Conservation (phyloP, 2,888 invertebrate species). For the Apamea monoglypha region DNA sequence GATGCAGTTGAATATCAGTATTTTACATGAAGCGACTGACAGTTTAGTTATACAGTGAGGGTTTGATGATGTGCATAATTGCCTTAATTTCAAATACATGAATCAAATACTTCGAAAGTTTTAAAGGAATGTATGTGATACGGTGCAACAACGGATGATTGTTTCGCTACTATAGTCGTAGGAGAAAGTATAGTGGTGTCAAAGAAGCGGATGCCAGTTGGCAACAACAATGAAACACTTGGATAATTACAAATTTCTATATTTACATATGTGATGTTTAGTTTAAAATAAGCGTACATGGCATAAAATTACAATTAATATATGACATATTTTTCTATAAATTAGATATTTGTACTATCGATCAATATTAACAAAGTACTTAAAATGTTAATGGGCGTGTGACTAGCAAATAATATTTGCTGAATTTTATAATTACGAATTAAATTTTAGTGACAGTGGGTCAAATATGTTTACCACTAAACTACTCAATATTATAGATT, state of each 20-base stretch:
- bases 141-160: not conserved
- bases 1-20: too few species aligned
- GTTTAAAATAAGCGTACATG: constrained; percentile 91
- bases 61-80: not conserved
- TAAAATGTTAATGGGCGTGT: constrained; percentile 87
- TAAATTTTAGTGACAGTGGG: constrained; percentile 87
- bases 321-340: constrained; percentile 89
- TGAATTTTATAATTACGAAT: constrained; percentile 79
- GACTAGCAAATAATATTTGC: constrained; percentile 90
- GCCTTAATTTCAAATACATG: not conserved
- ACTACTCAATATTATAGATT: constrained; percentile 80
- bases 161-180: constrained; percentile 1
- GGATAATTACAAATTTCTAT: constrained; percentile 88
- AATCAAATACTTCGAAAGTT: not conserved
- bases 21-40: too few species aligned
- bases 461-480: constrained; percentile 76
- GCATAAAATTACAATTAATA: constrained; percentile 90
- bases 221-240: constrained; percentile 74
- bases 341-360: constrained; percentile 90
- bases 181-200: constrained; percentile 33
- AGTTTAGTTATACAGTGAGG: too few species aligned
- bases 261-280: constrained; percentile 90
- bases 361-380: constrained; percentile 88
- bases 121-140: not conserved
- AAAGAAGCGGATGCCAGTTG: constrained; percentile 33